Evolutionary conservation across 1,140 invertebrate genomes (phyloP).

Genomic region (Cardiocondyla obscurior): DNA sequence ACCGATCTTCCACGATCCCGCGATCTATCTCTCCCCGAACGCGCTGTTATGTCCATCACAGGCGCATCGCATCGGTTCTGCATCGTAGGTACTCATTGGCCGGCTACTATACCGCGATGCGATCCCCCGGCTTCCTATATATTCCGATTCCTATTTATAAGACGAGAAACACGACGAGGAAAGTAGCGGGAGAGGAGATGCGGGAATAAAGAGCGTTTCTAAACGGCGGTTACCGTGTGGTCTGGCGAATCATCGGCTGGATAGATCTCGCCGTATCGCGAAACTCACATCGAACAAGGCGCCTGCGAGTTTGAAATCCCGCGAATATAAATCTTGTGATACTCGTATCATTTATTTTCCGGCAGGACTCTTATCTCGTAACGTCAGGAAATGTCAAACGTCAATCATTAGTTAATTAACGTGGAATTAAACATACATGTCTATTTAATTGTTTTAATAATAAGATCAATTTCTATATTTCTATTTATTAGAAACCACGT

Average conservation of each 20-base stretch:
- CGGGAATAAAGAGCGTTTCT: constrained; percentile 21
- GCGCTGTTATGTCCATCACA: constrained; percentile 21
- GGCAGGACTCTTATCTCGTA: neutral
- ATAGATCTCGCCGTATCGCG: constrained; percentile 41
- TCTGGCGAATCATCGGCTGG: constrained; percentile 23
- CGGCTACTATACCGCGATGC: constrained; percentile 36
- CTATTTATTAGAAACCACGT: too few species aligned
- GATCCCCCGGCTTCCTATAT: constrained; percentile 44
- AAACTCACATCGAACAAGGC: constrained; percentile 43
- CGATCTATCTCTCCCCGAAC: constrained; percentile 29
- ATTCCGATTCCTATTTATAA: constrained; percentile 41
- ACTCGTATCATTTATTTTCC: constrained; percentile 7
- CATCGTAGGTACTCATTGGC: constrained; percentile 23
- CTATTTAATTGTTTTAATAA: too few species aligned
- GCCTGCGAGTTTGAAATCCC: constrained; percentile 14
- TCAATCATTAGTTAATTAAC: constrained; percentile 73
- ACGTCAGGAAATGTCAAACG: neutral
- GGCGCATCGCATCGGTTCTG: constrained; percentile 8
- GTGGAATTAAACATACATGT: constrained; percentile 19
- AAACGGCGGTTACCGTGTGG: constrained; percentile 44
- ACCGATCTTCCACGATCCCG: constrained; percentile 9
- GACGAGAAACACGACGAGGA: neutral
- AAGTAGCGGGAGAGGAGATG: neutral
- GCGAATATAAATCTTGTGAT: constrained; percentile 10
- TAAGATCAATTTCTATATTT: neutral